Evolutionary conservation across 2,797 vertebrate species (phyloP).

Genomic region (Lacerta bilineata): DNA sequence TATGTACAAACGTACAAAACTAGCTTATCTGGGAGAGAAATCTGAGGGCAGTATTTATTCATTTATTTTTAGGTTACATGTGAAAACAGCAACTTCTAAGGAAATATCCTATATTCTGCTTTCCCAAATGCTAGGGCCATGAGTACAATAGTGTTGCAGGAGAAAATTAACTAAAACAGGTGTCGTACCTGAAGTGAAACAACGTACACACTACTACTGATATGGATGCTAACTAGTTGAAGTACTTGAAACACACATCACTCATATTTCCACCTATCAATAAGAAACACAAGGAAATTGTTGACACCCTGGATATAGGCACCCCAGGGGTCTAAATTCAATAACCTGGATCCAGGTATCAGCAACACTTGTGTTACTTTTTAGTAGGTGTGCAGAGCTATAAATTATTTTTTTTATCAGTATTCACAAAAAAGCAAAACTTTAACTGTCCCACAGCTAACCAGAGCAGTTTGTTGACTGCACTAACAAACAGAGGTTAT

Average conservation of each 20-base stretch:
- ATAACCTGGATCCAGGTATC: background rate
- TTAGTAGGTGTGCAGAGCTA: background rate
- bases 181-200: slow-evolving; percentile 23
- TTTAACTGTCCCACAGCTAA: background rate
- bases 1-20: background rate
- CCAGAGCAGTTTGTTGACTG: background rate
- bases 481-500: background rate
- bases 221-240: background rate
- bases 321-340: background rate
- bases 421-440: background rate
- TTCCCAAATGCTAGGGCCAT: background rate
- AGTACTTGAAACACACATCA: background rate
- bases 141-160: background rate
- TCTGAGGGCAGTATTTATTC: background rate
- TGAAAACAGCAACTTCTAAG: slow-evolving; percentile 47
- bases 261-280: background rate
- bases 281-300: background rate
- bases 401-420: background rate
- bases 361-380: background rate
- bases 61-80: background rate
- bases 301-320: background rate
- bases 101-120: slow-evolving; percentile 12
- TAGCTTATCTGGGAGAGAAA: slow-evolving; percentile 11
- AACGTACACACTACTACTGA: background rate
- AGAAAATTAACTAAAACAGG: background rate